These are phyloP conservation scores for Hydractinia echinata DNA, from an alignment of 30 jellyfish, hydroid and myxozoan species.

Conservation along the genomic window DNA sequence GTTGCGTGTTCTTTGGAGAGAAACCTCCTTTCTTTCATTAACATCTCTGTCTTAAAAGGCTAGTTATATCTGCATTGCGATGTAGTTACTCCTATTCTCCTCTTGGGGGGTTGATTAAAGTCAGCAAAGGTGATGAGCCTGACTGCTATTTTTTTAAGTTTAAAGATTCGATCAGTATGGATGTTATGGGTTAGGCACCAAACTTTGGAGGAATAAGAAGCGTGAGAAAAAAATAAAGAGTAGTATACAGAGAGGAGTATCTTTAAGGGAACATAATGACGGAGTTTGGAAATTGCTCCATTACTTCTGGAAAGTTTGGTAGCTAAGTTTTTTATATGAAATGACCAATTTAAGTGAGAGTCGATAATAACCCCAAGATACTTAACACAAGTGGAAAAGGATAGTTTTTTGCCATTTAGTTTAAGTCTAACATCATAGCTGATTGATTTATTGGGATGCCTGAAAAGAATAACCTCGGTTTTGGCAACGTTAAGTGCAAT, in stretches of 20 bases:
- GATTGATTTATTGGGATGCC: constrained; percentile 28
- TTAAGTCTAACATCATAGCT: constrained; percentile 23
- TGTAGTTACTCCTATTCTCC: too few species aligned
- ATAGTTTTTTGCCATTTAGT: constrained; percentile 29
- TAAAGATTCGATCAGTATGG: neutral
- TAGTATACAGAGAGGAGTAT: constrained; percentile 32
- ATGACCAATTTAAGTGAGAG: constrained; percentile 48
- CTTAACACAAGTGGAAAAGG: constrained; percentile 31
- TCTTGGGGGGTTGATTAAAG: neutral
- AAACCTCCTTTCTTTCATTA: too few species aligned
- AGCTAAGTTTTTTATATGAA: constrained; percentile 27
- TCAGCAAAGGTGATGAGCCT: neutral
- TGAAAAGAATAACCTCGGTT: constrained; percentile 41
- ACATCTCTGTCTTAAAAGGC: too few species aligned
- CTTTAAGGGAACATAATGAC: constrained; percentile 40
- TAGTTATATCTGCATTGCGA: too few species aligned
- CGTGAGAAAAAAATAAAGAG: constrained; percentile 4
- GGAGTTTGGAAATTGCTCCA: constrained; percentile 33
- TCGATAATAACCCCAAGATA: constrained; percentile 60
- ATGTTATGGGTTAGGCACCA: neutral
- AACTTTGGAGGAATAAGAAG: neutral
- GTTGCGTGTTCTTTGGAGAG: too few species aligned
- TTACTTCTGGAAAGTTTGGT: constrained; percentile 46
- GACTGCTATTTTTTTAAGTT: neutral
- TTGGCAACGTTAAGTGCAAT: constrained; percentile 39